Percentiles rank a stretch among this genome's conserved stretches.
These are phyloP conservation scores for Pogonocherus hispidulus DNA, from an alignment of 2,888 invertebrate species.

Conservation along the genomic window DNA sequence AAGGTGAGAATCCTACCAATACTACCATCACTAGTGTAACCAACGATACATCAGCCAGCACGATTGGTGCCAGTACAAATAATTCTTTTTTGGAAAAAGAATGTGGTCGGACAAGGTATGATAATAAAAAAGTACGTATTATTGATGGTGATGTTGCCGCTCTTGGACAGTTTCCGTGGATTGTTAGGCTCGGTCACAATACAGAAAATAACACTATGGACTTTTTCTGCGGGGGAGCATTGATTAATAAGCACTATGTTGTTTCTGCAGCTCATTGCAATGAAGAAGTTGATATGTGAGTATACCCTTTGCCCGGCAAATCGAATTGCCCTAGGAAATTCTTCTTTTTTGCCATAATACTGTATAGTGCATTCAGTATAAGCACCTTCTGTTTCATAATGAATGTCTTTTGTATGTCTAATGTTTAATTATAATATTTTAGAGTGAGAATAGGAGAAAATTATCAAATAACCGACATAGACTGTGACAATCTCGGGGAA, in stretches of 20 bases:
- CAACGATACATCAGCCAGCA: no score
- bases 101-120: slow-evolving; percentile 53
- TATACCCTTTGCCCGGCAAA: no score
- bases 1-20: no score
- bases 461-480: not conserved
- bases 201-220: not conserved
- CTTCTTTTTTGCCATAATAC: no score
- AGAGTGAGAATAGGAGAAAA: not conserved
- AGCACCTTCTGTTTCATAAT: no score
- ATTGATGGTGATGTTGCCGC: slow-evolving; percentile 75
- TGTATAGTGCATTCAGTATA: no score
- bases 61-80: no score
- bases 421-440: no score
- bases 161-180: slow-evolving; percentile 77
- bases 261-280: not conserved
- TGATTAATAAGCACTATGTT: not conserved
- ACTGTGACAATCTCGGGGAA: not conserved
- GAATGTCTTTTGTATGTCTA: no score
- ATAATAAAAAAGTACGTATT: slow-evolving; percentile 68
- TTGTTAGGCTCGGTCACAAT: slow-evolving; percentile 73
- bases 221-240: not conserved
- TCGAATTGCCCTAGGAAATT: no score
- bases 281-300: no score
- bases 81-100: not conserved
- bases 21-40: no score